Evolutionary conservation across 2,888 invertebrate genomes (phyloP), one percentile per base, ranked within the genome.

Genomic region (Mellilla xanthometata): DNA sequence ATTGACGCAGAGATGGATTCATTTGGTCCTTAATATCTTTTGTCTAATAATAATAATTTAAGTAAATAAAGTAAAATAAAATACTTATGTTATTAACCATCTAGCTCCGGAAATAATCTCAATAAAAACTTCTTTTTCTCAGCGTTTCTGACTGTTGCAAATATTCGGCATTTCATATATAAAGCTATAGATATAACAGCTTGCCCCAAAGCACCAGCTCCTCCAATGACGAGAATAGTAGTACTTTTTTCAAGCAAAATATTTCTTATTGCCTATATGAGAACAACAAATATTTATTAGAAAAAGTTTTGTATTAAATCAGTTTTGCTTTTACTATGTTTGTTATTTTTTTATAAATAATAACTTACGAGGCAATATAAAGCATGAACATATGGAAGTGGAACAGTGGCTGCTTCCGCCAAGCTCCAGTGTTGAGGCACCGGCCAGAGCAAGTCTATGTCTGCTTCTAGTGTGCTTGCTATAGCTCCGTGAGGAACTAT

Each of bases 361-460:
- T n/a, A 5, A 23, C 44, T 52, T 41, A 64, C 64, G 27, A 64
- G 40, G 12, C 61, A 58, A 30, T 62, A 61, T 22, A 40, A 86
- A 0, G 85, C 87, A 0, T 92, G 89, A 11, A 79, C 77, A 59
- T 94, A 95, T 0, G 93, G 93, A 26, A 94, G 91, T 0, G 95
- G 95, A 1, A 94, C 90, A 0, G 94, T 93, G 1, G 93, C 93
- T 1, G 93, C 94, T 53, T 94, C 93, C 62, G 92, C 90, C 12
- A 94, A 63, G 1, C 87, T 84, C 93, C 94, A 94, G 4, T 76
- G 56, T 1, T 91, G 81, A 0, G 95, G 94, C 3, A 94, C 79
- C 4, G 90, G 77, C 94, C 94, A 95, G 1, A 65, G 48, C 35
- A 90, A 69, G 13, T 78, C 63, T 1, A 61, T 57, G 55, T 91